Evolutionary conservation across 2,113 vertebrate genomes (phyloP).

Genomic region (Sceloporus undulatus): DNA sequence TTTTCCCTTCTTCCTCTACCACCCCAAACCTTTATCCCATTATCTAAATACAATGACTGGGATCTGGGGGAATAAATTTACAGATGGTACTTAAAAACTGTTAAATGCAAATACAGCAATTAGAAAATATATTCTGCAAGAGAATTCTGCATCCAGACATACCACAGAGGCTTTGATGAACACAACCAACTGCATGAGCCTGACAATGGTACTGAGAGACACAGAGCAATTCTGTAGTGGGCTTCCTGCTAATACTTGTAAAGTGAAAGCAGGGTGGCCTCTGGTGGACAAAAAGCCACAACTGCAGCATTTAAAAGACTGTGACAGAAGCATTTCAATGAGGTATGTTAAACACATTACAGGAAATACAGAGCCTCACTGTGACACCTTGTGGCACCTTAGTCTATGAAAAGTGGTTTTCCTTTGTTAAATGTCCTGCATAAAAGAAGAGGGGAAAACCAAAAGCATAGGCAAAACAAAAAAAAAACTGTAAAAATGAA

Average conservation of each 20-base stretch:
- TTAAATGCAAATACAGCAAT: background rate
- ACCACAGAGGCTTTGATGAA: background rate
- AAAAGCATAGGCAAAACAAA: background rate
- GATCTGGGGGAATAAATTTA: background rate
- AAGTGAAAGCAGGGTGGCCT: background rate
- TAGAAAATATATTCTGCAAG: background rate
- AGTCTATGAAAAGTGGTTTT: background rate
- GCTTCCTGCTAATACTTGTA: too few relatives aligned
- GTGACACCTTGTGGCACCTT: background rate
- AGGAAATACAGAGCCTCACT: background rate
- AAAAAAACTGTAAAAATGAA: background rate
- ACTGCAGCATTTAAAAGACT: background rate
- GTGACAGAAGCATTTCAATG: background rate
- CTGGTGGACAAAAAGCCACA: background rate
- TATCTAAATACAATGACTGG: background rate
- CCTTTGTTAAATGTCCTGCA: background rate
- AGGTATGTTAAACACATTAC: too few relatives aligned
- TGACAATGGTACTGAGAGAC: too few relatives aligned
- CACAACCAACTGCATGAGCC: background rate
- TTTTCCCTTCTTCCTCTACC: background rate
- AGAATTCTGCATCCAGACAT: background rate
- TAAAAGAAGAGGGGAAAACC: background rate
- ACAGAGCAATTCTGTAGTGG: too few relatives aligned
- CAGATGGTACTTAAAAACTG: background rate
- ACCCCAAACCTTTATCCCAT: background rate